Evolutionary conservation across 2,888 invertebrate species (phyloP).

Genomic region (Tenthredo mesomela): DNA sequence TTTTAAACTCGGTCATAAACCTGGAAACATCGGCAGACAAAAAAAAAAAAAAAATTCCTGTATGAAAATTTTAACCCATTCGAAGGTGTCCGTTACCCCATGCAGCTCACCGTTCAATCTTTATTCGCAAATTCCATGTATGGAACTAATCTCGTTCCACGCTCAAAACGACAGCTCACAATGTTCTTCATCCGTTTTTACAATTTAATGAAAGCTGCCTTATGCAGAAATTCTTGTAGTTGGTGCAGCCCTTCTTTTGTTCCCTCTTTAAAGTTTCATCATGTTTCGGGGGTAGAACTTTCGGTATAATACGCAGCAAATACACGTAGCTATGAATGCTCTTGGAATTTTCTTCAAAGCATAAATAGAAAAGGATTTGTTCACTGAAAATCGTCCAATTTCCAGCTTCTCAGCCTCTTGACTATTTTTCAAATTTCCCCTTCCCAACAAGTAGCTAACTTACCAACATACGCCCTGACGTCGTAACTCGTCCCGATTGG

Average conservation of each 20-base stretch:
- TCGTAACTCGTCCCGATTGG: constrained; percentile 96
- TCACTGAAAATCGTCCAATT: not conserved
- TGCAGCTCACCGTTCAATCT: not conserved
- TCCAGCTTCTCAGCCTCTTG: not conserved
- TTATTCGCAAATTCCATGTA: not conserved
- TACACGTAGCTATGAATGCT: not conserved
- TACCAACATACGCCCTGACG: constrained; percentile 91
- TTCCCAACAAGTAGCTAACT: constrained; percentile 71
- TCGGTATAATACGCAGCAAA: not conserved
- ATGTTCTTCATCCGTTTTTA: not conserved
- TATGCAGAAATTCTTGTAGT: not conserved
- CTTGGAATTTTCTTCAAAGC: not conserved
- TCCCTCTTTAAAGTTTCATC: not conserved
- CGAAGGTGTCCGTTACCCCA: too few species aligned
- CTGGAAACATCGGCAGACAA: too few species aligned
- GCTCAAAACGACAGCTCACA: not conserved
- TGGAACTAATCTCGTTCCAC: not conserved
- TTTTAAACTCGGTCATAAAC: too few species aligned
- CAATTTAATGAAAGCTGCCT: not conserved
- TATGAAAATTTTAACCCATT: not conserved
- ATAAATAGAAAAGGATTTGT: not conserved
- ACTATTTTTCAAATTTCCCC: not conserved
- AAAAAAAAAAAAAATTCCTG: too few species aligned
- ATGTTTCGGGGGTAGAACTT: not conserved
- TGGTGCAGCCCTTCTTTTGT: not conserved